Evolutionary conservation across 2,888 invertebrate genomes (phyloP).

Genomic region (Plemyria rubiginata): DNA sequence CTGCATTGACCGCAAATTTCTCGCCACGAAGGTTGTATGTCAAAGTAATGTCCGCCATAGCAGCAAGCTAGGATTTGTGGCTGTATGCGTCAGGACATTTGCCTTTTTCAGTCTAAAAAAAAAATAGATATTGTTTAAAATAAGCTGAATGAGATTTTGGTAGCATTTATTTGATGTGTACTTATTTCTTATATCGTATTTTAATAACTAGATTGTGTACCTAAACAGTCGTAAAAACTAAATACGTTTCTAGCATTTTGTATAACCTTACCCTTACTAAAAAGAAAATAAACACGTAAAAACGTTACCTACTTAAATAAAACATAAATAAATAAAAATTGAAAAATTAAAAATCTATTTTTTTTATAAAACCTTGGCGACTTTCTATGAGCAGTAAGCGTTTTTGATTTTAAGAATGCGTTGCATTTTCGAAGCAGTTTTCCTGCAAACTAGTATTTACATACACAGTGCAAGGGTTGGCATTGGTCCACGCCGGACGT

Average conservation of each 20-base stretch:
- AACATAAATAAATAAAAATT: too few relatives aligned
- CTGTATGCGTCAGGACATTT: constrained; percentile 29
- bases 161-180: too few relatives aligned
- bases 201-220: too few relatives aligned
- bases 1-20: constrained; percentile 80
- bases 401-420: not conserved
- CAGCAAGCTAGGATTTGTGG: constrained; percentile 48
- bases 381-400: not conserved
- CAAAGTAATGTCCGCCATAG: constrained; percentile 80
- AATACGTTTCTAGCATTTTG: too few relatives aligned
- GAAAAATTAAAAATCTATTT: too few relatives aligned
- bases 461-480: constrained; percentile 47
- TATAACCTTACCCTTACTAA: too few relatives aligned
- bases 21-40: constrained; percentile 74
- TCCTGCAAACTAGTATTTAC: constrained; percentile 20
- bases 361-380: not conserved
- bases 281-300: too few relatives aligned
- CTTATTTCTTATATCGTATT: too few relatives aligned
- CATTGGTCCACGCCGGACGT: constrained; percentile 76
- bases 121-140: not conserved
- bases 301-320: too few relatives aligned
- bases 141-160: constrained; percentile 19
- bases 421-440: constrained; percentile 18
- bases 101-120: constrained; percentile 11
- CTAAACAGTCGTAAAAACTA: too few relatives aligned